These are phyloP conservation scores for Siniperca chuatsi DNA, from an alignment of 2,113 vertebrate species.

Conservation along the genomic window DNA sequence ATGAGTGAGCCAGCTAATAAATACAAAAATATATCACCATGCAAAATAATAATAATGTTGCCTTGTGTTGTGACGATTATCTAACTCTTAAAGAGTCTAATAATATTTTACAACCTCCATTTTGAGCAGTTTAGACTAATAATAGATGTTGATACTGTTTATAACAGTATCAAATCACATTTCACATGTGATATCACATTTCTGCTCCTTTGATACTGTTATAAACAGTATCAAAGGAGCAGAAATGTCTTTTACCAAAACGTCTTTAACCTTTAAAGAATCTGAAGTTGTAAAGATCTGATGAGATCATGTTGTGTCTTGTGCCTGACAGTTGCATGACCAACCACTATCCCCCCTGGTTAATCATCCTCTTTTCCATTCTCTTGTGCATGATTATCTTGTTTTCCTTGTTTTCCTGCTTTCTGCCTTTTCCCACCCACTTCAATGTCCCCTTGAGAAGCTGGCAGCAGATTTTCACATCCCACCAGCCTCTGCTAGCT, in stretches of 20 bases:
- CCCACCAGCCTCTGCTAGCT: slow-evolving; percentile 67
- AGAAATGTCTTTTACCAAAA: too few relatives aligned
- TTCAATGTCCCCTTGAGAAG: slow-evolving; percentile 67
- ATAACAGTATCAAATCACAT: not conserved
- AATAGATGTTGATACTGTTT: not conserved
- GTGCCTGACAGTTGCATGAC: not conserved
- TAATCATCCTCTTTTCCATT: slow-evolving; percentile 33
- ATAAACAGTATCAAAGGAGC: not conserved
- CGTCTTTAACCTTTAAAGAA: not conserved
- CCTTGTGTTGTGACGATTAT: not conserved
- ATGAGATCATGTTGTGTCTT: not conserved
- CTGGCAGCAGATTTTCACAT: slow-evolving; percentile 65
- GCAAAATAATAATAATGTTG: not conserved
- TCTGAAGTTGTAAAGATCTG: not conserved
- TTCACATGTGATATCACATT: too few relatives aligned
- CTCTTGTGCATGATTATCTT: slow-evolving; percentile 47
- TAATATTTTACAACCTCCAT: not conserved
- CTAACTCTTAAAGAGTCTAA: not conserved
- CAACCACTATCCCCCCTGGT: not conserved
- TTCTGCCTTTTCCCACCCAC: slow-evolving; percentile 61
- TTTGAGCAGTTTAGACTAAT: not conserved
- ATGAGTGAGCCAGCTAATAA: not conserved
- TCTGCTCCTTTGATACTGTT: not conserved
- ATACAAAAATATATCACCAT: not conserved
- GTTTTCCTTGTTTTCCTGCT: slow-evolving; percentile 55